A percentile compares a stretch with the other conserved stretches of the same genome.
Evolutionary conservation across 2,797 vertebrate species (phyloP).

Genomic region (Craterocephalus amniculus): DNA sequence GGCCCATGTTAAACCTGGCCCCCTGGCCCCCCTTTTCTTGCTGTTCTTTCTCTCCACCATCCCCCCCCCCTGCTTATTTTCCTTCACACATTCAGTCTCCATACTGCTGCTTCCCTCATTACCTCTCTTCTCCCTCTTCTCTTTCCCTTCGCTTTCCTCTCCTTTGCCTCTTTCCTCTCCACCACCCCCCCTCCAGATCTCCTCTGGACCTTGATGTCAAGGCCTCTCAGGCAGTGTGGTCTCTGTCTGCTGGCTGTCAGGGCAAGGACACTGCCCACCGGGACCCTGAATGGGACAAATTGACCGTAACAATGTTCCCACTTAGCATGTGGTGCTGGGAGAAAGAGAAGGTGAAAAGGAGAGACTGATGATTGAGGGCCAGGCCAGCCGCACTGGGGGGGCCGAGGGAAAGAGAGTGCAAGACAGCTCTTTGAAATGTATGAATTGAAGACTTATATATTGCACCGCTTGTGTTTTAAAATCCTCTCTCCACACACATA

Average conservation of each 20-base stretch:
- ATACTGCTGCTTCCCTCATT: conserved; percentile 47
- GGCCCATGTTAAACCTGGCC: conserved; percentile 47
- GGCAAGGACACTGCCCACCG: conserved; percentile 81
- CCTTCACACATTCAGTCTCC: conserved; percentile 41
- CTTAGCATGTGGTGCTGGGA: conserved; percentile 82
- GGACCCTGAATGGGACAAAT: conserved; percentile 87
- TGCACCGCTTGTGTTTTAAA: conserved; percentile 29
- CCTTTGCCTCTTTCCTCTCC: neutral
- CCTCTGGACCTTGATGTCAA: conserved; percentile 76
- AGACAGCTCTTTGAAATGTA: conserved; percentile 51
- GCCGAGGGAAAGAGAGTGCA: neutral
- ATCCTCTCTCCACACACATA: conserved; percentile 10
- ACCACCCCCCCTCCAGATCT: conserved; percentile 14
- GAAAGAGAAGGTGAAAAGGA: conserved; percentile 81
- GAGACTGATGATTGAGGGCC: conserved; percentile 73
- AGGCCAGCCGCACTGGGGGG: conserved; percentile 30
- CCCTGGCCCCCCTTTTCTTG: conserved; percentile 37
- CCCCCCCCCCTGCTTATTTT: conserved; percentile 53
- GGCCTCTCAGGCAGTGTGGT: conserved; percentile 80
- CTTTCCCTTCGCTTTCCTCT: conserved; percentile 33
- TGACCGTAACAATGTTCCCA: conserved; percentile 86
- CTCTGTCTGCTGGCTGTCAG: conserved; percentile 79
- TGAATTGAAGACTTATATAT: conserved; percentile 59
- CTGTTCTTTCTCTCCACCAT: conserved; percentile 43
- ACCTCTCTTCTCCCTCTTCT: conserved; percentile 37